Base-by-base conservation (phyloP, 2,113 vertebrate genomes). In the Odontophorus gujanensis region DNA sequence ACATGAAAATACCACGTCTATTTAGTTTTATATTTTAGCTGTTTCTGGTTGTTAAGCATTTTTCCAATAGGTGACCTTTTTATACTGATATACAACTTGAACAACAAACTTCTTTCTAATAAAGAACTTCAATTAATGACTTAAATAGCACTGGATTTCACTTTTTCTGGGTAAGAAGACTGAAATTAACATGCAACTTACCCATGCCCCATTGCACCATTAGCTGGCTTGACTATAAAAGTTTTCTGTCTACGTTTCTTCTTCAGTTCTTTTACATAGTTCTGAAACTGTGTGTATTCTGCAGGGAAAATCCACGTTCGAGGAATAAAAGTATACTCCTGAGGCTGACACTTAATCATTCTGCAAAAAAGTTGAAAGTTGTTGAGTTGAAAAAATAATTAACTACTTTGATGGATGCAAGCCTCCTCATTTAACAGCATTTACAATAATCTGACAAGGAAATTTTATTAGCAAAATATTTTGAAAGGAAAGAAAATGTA, bases 151-250 rank as follows among this genome's bases (percentile, higher is more conserved):
- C 11, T 66, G 58, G 66, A 85, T 76, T 85, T 78, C 38, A 51
- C 30, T 5, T 67, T 63, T 47, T 61, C 47, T 9, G 21, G 19
- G 17, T 28, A 82, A 74, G 53, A 82, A 57, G 55, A 48, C n/a
- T 66, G 45, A 78, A 72, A 26, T 58, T 53, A 80, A 83, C 15
- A 71, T 6, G 25, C 84, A 95, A 98, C 98, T 91, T 98, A 99
- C 99, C 99, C 99, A 76, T 99, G 99, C 95, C 99, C 99, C 99
- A 99, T 99, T 87, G 99, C 99, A 89, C 99, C 99, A 25, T 99
- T 99, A 93, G 99, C 99, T 69, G 99, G 99, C 93, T 99, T 99
- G 80, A 99, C 98, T 84, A 99, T 99, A 85, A 99, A 99, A 6
- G 99, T 99, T 97, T 99, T 99, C 97, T 99, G 99, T 93, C 98